phyloP scores from a whole-genome alignment of 2,888 invertebrate species.

The Synanthedon myopaeformis region DNA sequence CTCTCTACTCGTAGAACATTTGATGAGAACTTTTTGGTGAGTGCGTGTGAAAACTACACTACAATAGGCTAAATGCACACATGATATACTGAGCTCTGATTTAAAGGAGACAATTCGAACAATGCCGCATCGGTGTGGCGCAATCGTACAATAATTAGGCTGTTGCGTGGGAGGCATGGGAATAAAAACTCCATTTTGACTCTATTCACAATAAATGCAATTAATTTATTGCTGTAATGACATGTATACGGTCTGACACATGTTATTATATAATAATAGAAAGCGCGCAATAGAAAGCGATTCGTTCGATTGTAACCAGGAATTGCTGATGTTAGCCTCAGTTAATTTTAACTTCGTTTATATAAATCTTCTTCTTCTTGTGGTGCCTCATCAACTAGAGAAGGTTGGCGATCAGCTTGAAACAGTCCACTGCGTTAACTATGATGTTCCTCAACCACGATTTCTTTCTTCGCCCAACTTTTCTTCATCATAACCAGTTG shows the following conservation, averaged over 20 bases:
- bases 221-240: background rate
- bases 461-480: too few species aligned
- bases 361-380: too few species aligned
- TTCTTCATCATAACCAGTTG: too few species aligned
- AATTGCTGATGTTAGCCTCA: too few species aligned
- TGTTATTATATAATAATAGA: too few species aligned
- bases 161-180: slow-evolving; percentile 59
- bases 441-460: too few species aligned
- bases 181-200: slow-evolving; percentile 21
- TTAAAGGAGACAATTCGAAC: slow-evolving; percentile 61
- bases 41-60: slow-evolving; percentile 54
- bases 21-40: slow-evolving; percentile 60
- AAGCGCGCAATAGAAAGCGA: too few species aligned
- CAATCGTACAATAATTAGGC: slow-evolving; percentile 54
- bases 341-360: too few species aligned
- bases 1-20: slow-evolving; percentile 7
- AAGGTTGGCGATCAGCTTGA: too few species aligned
- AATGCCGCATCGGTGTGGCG: slow-evolving; percentile 48
- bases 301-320: too few species aligned
- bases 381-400: too few species aligned
- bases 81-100: slow-evolving; percentile 51
- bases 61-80: slow-evolving; percentile 44
- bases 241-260: background rate
- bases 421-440: too few species aligned
- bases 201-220: slow-evolving; percentile 1